Percentiles rank a stretch among this genome's conserved stretches.
phyloP scores from a whole-genome alignment of 92 coral and sea anemone species.

The Paramuricea clavata region DNA sequence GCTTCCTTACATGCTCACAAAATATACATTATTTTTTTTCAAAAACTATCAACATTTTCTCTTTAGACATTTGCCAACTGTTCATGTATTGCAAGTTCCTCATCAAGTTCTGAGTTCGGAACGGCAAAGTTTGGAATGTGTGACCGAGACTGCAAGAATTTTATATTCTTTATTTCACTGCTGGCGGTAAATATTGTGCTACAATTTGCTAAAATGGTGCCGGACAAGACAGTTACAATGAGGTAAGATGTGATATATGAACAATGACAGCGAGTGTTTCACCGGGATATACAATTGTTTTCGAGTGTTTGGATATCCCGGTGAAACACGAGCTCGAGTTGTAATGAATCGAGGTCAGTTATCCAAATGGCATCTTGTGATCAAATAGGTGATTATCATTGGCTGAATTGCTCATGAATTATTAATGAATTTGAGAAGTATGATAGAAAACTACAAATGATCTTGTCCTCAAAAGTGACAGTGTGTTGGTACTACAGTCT shows the following conservation, averaged over 20 bases:
- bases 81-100: constrained; percentile 69
- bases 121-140: constrained; percentile 82
- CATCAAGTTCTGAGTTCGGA: constrained; percentile 46
- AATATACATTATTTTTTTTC: background rate
- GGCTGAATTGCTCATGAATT: too few relatives aligned
- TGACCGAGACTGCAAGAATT: constrained; percentile 81
- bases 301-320: too few relatives aligned
- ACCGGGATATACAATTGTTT: background rate
- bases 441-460: background rate
- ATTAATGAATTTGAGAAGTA: too few relatives aligned
- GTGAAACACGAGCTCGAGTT: too few relatives aligned
- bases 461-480: too few relatives aligned
- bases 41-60: background rate
- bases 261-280: too few relatives aligned
- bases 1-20: too few relatives aligned
- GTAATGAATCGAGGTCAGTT: too few relatives aligned
- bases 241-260: constrained; percentile 63
- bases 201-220: constrained; percentile 82
- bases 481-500: too few relatives aligned
- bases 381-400: too few relatives aligned
- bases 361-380: too few relatives aligned
- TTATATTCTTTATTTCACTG: constrained; percentile 67
- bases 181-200: constrained; percentile 69
- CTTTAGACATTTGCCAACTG: constrained; percentile 80
- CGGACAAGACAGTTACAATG: constrained; percentile 84